Evolutionary conservation across 2,113 vertebrate genomes (phyloP).

Genomic region (Chaetura pelagica): DNA sequence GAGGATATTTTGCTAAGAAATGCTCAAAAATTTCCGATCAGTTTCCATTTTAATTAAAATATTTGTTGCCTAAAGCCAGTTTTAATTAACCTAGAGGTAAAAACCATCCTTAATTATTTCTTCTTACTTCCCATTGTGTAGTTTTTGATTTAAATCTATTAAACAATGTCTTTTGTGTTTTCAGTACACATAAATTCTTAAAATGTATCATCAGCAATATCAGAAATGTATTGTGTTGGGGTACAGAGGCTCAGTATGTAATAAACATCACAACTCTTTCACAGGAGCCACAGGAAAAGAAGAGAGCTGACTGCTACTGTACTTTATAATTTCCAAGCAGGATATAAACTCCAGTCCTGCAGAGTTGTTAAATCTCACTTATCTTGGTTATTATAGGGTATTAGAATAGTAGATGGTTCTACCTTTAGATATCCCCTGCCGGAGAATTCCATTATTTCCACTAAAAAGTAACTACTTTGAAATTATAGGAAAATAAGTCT

Average conservation of each 20-base stretch:
- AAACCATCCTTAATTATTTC: background rate
- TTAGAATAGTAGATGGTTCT: slow-evolving; percentile 59
- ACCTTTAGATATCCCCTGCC: slow-evolving; percentile 19
- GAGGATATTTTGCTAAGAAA: background rate
- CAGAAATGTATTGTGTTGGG: background rate
- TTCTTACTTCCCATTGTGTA: background rate
- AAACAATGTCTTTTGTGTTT: background rate
- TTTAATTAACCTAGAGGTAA: background rate
- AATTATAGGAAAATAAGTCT: background rate
- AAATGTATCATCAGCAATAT: background rate
- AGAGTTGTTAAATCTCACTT: slow-evolving; percentile 68
- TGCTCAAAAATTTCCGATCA: background rate
- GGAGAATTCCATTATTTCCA: slow-evolving; percentile 37
- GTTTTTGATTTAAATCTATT: background rate
- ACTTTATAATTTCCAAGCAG: slow-evolving; percentile 66
- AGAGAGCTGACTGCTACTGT: background rate
- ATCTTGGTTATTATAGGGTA: slow-evolving; percentile 69
- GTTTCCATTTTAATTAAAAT: background rate
- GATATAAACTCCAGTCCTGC: slow-evolving; percentile 57
- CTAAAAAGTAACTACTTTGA: slow-evolving; percentile 5
- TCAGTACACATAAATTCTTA: background rate
- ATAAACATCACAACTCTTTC: slow-evolving; percentile 29
- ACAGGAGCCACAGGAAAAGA: slow-evolving; percentile 15
- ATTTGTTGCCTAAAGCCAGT: background rate
- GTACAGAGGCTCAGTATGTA: slow-evolving; percentile 39